Evolutionary conservation across 1,140 invertebrate genomes (phyloP), one percentile per base, ranked within the genome.

Genomic region (Augochlora pura): DNA sequence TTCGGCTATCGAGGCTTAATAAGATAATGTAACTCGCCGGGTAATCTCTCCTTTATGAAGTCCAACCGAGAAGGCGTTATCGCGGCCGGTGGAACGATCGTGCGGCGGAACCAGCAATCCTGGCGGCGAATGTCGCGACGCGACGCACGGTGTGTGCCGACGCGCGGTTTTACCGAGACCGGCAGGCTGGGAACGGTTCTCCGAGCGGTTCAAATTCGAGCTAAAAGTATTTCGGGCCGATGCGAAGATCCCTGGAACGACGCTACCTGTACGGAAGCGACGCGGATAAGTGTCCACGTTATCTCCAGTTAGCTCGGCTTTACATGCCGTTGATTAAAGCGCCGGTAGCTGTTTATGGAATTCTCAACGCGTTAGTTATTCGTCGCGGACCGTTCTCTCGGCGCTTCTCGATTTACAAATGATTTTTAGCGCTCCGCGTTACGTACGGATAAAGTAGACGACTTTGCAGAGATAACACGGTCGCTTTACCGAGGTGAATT

Each of bases 31-130:
- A 62, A 74, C 57, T 57, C 23, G 54, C 70, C 63, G 38, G 21
- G 46, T 85, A 77, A 86, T 82, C 52, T 85, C 64, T 57, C 39
- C 54, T 85, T 85, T 74, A 85, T 82, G 64, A 82, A 82, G 83
- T 86, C 57, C 67, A 42, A n/a, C n/a, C 46, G 23, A 63, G 18
- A 70, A 76, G 27, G 32, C 23, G 64, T 81, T 84, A 85, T 78
- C 79, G 49, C 59, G 7, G 7, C 6, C 18, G 42, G 69, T 32
- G 79, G 79, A 16, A 73, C 67, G 73, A 76, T 77, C 71, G 57
- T 59, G 46, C 49, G n/a, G 54, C 79, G 75, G 75, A 42, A 39
- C 52, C 39, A 63, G 63, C 80, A 60, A 71, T 73, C 49, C n/a
- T n/a, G 71, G 68, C 54, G 39, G 0, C 6, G 32, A 49, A 12